Evolutionary conservation across 2,888 invertebrate species (phyloP).

Genomic region (Cacoxenus indagator): DNA sequence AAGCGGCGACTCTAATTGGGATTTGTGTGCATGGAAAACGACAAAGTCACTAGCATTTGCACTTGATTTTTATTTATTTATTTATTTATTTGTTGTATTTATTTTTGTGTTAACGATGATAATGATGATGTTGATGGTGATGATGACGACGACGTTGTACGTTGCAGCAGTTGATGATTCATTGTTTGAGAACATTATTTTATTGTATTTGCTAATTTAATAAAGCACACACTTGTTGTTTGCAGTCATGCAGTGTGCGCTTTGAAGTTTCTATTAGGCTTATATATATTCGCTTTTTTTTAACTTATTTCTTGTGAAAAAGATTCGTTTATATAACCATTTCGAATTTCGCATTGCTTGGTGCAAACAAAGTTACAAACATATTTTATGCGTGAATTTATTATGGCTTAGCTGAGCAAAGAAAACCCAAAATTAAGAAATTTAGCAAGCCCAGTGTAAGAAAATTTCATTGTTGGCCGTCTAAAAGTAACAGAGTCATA

Average conservation of each 20-base stretch:
- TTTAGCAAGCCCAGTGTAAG: too few relatives aligned
- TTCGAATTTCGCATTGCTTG: too few relatives aligned
- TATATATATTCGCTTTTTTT: too few relatives aligned
- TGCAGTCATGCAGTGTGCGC: too few relatives aligned
- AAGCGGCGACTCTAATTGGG: not conserved
- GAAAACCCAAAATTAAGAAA: too few relatives aligned
- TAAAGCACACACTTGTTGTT: not conserved
- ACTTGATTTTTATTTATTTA: conserved; percentile 3
- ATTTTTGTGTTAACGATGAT: not conserved
- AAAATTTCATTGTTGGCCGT: conserved; percentile 22
- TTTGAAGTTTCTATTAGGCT: too few relatives aligned
- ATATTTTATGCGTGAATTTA: not conserved
- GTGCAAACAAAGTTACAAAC: too few relatives aligned
- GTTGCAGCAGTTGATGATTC: not conserved
- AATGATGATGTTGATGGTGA: not conserved
- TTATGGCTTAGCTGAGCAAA: not conserved
- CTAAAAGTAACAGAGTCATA: conserved; percentile 46
- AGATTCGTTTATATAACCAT: too few relatives aligned
- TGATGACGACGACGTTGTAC: not conserved
- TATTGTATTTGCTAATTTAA: conserved; percentile 4
- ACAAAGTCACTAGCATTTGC: conserved; percentile 12
- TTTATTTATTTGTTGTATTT: too few relatives aligned
- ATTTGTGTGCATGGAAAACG: conserved; percentile 1
- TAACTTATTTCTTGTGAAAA: too few relatives aligned
- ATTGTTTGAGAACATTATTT: not conserved